These are phyloP conservation scores for Gorsachius magnificus DNA, from an alignment of 2,797 vertebrate genomes.

Conservation along the genomic window DNA sequence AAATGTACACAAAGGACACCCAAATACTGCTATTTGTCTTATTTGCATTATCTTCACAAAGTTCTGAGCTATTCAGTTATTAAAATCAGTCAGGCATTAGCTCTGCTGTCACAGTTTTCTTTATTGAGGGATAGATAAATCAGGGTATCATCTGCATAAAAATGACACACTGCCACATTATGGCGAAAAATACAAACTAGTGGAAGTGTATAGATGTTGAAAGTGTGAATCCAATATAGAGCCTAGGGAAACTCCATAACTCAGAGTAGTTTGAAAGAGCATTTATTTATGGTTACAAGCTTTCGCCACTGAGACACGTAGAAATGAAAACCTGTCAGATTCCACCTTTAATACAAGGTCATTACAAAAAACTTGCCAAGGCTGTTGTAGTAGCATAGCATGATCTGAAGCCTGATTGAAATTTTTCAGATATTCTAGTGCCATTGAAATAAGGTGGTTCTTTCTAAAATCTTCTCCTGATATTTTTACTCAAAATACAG, in stretches of 20 bases:
- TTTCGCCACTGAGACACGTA: background rate
- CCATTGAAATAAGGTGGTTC: background rate
- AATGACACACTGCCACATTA: background rate
- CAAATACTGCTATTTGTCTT: background rate
- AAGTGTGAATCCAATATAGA: conserved; percentile 17
- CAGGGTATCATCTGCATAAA: background rate
- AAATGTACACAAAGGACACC: background rate
- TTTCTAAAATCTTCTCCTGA: background rate
- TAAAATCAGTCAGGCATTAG: background rate
- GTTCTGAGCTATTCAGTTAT: background rate
- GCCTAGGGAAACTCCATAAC: conserved; percentile 3
- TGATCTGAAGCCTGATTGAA: background rate
- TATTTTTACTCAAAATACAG: background rate
- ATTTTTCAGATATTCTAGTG: background rate
- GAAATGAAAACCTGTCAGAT: conserved; percentile 38
- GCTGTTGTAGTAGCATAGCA: background rate
- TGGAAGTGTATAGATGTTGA: background rate
- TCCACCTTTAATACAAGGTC: conserved; percentile 49
- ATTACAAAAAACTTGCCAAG: conserved; percentile 23
- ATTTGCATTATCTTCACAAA: background rate
- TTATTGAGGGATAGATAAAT: background rate
- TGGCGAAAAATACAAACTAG: background rate
- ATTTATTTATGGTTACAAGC: conserved; percentile 42
- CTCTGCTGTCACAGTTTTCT: background rate
- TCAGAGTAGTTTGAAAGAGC: conserved; percentile 15